Percentiles rank a stretch among this genome's conserved stretches.
Conservation (phyloP, 2,113 vertebrate genomes). For the Saccopteryx bilineata region DNA sequence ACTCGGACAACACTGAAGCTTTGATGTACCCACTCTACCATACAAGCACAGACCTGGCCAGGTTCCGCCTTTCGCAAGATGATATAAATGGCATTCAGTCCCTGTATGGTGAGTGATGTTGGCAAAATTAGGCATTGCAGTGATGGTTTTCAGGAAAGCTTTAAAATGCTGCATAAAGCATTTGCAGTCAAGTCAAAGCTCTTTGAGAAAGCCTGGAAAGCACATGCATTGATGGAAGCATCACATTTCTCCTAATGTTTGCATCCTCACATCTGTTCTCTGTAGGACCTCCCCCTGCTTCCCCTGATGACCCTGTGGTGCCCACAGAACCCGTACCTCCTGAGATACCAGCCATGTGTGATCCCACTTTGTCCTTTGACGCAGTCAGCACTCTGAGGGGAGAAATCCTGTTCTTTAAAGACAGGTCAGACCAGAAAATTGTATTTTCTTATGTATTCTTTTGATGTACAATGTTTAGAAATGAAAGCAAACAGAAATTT, state of each 20-base stretch:
- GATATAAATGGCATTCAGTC: slow-evolving; percentile 90
- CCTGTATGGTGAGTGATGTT: slow-evolving; percentile 88
- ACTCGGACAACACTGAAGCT: slow-evolving; percentile 86
- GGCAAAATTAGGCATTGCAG: not conserved
- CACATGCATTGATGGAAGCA: accelerated
- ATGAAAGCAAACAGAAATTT: not conserved
- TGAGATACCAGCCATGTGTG: slow-evolving; percentile 85
- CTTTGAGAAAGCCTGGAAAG: not conserved
- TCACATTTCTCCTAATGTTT: not conserved
- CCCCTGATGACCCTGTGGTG: not conserved
- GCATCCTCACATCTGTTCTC: not conserved
- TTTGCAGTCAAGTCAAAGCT: not conserved
- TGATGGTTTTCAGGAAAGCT: not conserved
- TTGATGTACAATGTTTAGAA: not conserved
- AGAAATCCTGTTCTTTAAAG: slow-evolving; percentile 93
- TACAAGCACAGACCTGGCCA: slow-evolving; percentile 75
- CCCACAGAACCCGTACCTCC: slow-evolving; percentile 62
- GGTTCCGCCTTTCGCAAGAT: slow-evolving; percentile 88
- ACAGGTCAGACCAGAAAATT: slow-evolving; percentile 83
- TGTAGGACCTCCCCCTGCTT: slow-evolving; percentile 70
- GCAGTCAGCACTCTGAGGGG: slow-evolving; percentile 91
- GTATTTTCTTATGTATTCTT: not conserved
- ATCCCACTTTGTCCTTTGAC: slow-evolving; percentile 89
- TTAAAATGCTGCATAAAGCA: not conserved
- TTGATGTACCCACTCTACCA: slow-evolving; percentile 91